Base-by-base conservation (phyloP, 2,113 vertebrate genomes). In the Macquaria australasica region DNA sequence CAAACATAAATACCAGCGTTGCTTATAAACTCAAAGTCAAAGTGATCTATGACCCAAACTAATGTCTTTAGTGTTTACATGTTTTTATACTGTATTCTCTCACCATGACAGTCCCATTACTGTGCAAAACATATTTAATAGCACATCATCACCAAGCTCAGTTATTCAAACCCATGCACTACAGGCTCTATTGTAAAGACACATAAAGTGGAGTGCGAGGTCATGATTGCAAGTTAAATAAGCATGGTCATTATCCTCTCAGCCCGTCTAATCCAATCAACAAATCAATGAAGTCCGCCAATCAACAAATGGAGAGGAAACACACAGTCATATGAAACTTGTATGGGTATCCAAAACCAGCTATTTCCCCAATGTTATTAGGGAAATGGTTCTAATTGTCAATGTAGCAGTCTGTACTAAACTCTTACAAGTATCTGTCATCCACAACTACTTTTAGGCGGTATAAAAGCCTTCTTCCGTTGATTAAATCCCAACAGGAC, bases 401-500 rank as follows among this genome's bases (percentile, higher is more conserved):
- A 56, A 4, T 18, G 48, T 18, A 37, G 50, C 69, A 58, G 28
- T 68, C 8, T 67, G 43, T 20, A 63, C 31, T 41, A 9, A 51
- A 71, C 18, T 55, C 28, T 4, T 34, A 16, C 6, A 37, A 48
- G 56, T 21, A 21, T 48, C 11, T 45, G 34, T 37, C 53, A 55
- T 63, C 62, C 60, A 74, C 7, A 23, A 8, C 14, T 16, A 21
- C 2, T 51, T 59, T 48, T 8, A 69, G 23, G 41, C 31, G 39
- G 6, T 21, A 12, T 37, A 7, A 69, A 68, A 41, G 4, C 77
- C 18, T 18, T 34, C 41, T 58, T 67, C 10, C 2, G 2, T 69
- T 68, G 18, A 69, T 43, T 74, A 62, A 74, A 74, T 68, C 77
- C 63, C 43, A 14, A 8, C 55, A 62, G 43, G 53, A 60, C 31